Evolutionary conservation across 1,140 invertebrate genomes (phyloP), one percentile per base, ranked within the genome.

Genomic region (Heliothis virescens): DNA sequence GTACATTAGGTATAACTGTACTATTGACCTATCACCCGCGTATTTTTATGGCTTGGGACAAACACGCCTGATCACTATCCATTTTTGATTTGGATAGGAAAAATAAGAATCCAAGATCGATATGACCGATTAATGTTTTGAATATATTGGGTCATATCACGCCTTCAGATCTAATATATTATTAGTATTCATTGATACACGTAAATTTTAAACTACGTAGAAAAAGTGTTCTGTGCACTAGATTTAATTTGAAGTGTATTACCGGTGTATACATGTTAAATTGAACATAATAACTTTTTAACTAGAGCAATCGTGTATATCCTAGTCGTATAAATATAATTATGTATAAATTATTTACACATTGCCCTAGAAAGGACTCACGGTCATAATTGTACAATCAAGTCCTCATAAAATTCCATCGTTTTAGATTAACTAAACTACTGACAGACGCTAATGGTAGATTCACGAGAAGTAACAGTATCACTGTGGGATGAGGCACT

Each of bases 141-240:
- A 69, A 69, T 18, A 67, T 65, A 13, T 18, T 41, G 21, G 13
- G 16, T 15, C 48, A 26, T 47, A 9, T 57, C 12, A 74, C 55
- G 10, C 47, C 16, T 47, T 63, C 53, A 76, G 73, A 52, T 63
- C 60, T 76, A 34, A 62, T 52, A 76, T 34, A 48, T 48, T 74
- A 74, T 34, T 41, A 48, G 47, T 59, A 59, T 53, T 69, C 15
- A 75, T 57, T 78, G 55, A 62, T 77, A 80, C 55, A 55, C 82
- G 73, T 79, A 71, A 74, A 72, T 78, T 83, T 81, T 83, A 86
- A 83, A 87, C 81, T 69, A 69, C 65, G 76, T 88, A 87, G 85
- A 86, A 89, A 89, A 90, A 83, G 86, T 90, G 86, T 87, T 81
- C 79, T 47, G 89, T 90, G 88, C 88, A 89, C 80, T 87, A 89